Percentiles rank a stretch among this genome's conserved stretches.
Evolutionary conservation across 2,797 vertebrate genomes (phyloP).

Genomic region (Pitangus sulphuratus): DNA sequence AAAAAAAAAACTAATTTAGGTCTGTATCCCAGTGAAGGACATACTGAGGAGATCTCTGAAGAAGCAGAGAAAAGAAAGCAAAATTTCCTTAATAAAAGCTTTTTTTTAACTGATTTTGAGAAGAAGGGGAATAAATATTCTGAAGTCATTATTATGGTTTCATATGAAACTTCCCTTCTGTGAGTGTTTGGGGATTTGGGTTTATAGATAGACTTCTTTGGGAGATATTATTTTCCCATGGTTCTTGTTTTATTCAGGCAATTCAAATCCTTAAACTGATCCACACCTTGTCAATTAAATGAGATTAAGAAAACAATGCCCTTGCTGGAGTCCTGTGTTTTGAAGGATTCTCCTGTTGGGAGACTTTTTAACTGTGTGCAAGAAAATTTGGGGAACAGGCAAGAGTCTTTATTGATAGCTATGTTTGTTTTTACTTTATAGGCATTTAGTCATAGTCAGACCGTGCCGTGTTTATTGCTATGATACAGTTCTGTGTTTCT

Average conservation of each 20-base stretch:
- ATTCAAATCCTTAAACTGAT: conserved; percentile 2
- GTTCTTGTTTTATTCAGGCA: neutral
- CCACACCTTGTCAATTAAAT: neutral
- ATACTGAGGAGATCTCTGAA: neutral
- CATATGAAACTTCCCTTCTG: neutral
- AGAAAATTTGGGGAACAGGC: neutral
- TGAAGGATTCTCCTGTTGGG: neutral
- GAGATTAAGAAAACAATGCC: neutral
- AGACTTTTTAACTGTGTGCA: neutral
- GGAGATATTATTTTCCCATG: fast-evolving
- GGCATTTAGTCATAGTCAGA: conserved; percentile 52
- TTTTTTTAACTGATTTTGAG: neutral
- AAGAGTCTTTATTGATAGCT: conserved; percentile 12
- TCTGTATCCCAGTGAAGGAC: neutral
- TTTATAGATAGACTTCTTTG: neutral
- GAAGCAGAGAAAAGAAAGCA: neutral
- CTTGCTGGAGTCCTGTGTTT: neutral
- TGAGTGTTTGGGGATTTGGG: neutral
- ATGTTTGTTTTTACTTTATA: conserved; percentile 60
- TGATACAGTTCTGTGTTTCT: conserved; percentile 63
- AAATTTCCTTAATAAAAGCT: neutral
- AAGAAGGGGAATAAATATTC: neutral
- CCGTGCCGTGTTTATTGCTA: conserved; percentile 41
- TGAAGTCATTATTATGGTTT: neutral
- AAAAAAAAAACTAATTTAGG: neutral